phyloP scores from a whole-genome alignment of 2,113 vertebrate genomes.

The Micronycteris hirsuta region DNA sequence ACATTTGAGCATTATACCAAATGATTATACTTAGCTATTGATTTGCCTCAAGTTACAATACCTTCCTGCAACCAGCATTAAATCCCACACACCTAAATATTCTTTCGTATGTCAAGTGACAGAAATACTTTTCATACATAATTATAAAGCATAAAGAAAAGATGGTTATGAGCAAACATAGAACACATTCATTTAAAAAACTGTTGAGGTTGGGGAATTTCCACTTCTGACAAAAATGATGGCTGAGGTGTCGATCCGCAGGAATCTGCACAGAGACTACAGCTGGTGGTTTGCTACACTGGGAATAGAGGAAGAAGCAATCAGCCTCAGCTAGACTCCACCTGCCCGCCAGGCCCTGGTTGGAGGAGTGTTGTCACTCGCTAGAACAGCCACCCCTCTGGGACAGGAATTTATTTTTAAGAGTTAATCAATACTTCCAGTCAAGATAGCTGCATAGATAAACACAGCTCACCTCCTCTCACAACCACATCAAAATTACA shows the following conservation, averaged over 20 bases:
- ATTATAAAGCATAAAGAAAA: slow-evolving; percentile 27
- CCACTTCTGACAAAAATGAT: no score
- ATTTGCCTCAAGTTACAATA: not conserved
- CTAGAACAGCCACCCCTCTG: not conserved
- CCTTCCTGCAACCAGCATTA: not conserved
- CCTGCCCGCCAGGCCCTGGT: slow-evolving; percentile 23
- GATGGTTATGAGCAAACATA: not conserved
- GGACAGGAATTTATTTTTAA: not conserved
- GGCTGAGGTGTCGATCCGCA: no score
- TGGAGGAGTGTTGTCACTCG: slow-evolving; percentile 49
- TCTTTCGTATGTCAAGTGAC: slow-evolving; percentile 18
- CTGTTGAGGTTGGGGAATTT: no score
- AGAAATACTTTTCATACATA: not conserved
- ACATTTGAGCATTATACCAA: not conserved
- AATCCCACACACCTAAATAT: not conserved
- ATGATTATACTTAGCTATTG: not conserved
- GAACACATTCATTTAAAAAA: not conserved
- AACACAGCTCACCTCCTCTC: no score
- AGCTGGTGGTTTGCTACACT: not conserved
- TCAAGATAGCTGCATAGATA: no score
- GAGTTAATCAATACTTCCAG: no score
- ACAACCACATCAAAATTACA: no score
- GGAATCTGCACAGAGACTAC: not conserved
- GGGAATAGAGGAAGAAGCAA: slow-evolving; percentile 50
- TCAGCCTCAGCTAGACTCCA: not conserved